These are phyloP conservation scores for Myotis yumanensis DNA, from an alignment of 2,113 vertebrate genomes.

Conservation along the genomic window DNA sequence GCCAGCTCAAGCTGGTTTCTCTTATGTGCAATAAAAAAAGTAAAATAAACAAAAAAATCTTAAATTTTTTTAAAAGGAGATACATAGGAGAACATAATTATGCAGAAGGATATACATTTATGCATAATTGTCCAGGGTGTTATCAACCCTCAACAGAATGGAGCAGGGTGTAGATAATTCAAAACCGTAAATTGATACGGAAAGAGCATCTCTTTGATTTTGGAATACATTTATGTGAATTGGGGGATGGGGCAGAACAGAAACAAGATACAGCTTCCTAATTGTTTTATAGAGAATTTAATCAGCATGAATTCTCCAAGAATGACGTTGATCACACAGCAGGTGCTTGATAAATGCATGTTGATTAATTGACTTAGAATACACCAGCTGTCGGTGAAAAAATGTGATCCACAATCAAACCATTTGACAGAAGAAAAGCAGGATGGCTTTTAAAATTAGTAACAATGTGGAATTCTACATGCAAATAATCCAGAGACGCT, in stretches of 20 bases:
- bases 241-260: constrained; percentile 3
- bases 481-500: constrained; percentile 52
- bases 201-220: constrained; percentile 66
- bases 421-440: constrained; percentile 72
- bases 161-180: constrained; percentile 41
- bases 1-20: constrained; percentile 6
- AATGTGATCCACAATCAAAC: constrained; percentile 75
- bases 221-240: constrained; percentile 53
- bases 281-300: constrained; percentile 74
- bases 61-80: constrained; percentile 44
- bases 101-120: constrained; percentile 12
- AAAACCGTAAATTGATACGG: constrained; percentile 55
- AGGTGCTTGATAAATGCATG: constrained; percentile 77
- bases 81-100: constrained; percentile 27
- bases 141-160: constrained; percentile 38
- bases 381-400: constrained; percentile 74
- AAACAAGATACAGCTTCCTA: constrained; percentile 66
- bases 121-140: constrained; percentile 29
- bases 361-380: constrained; percentile 79
- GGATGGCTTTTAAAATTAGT: constrained; percentile 74
- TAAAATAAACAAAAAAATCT: constrained; percentile 6
- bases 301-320: constrained; percentile 75
- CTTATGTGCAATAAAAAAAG: constrained; percentile 32
- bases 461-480: constrained; percentile 51
- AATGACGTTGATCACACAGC: constrained; percentile 75